Evolutionary conservation across 2,113 vertebrate species (phyloP).

Genomic region (Hypocryptadius cinnamomeus): DNA sequence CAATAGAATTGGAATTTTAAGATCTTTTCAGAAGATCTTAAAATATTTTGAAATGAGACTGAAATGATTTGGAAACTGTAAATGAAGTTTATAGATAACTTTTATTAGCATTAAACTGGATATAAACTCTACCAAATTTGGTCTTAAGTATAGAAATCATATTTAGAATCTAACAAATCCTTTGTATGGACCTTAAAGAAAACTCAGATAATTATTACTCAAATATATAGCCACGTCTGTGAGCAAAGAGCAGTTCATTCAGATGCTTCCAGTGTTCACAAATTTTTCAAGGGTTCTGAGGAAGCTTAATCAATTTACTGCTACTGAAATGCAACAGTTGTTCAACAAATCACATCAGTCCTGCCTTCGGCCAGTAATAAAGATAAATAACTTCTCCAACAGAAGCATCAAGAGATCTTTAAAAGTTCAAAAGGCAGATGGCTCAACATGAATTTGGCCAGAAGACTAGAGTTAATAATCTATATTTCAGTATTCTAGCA

Average conservation of each 20-base stretch:
- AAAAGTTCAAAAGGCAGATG: not conserved
- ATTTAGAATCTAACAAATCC: not conserved
- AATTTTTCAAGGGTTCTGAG: not conserved
- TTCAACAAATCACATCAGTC: not conserved
- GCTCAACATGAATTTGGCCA: not conserved
- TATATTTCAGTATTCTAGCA: not conserved
- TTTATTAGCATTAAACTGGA: not conserved
- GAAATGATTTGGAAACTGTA: not conserved
- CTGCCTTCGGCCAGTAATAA: not conserved
- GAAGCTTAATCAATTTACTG: conserved; percentile 3
- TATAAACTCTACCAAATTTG: not conserved
- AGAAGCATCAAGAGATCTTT: not conserved
- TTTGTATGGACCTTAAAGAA: not conserved
- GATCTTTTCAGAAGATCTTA: not conserved
- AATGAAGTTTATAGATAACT: not conserved
- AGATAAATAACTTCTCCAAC: not conserved
- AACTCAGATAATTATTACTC: not conserved
- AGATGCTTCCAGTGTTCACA: not conserved
- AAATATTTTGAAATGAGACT: not conserved
- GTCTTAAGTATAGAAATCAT: not conserved
- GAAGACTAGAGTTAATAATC: not conserved
- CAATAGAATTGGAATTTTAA: not conserved
- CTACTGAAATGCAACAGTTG: not conserved
- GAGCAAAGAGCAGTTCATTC: not conserved
- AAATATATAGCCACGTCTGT: not conserved